Conservation (phyloP, 2,113 vertebrate species). For the Oreochromis spilurus region DNA sequence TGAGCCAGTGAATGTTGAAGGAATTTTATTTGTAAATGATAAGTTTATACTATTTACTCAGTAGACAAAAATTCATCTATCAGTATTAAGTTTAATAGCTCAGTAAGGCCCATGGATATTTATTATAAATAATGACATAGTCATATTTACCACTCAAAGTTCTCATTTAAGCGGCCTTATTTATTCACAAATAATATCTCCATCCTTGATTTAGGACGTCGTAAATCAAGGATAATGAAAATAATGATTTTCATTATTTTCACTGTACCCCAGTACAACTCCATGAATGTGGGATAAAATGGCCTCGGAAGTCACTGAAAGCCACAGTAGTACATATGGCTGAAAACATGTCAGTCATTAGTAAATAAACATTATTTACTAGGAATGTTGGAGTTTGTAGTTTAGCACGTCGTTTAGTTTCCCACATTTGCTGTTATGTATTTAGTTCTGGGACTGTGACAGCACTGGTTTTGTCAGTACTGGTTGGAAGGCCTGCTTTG, state of each 20-base stretch:
- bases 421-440: neutral
- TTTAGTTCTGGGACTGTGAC: neutral
- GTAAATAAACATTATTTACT: rapidly evolving
- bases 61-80: neutral
- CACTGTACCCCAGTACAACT: neutral
- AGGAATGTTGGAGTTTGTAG: neutral
- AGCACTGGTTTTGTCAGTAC: neutral
- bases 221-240: too few relatives aligned
- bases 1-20: too few relatives aligned
- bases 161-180: neutral
- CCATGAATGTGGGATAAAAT: neutral
- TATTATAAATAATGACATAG: neutral
- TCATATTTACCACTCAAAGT: rapidly evolving
- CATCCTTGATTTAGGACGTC: neutral
- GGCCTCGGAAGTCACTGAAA: neutral
- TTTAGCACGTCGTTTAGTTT: neutral
- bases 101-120: neutral
- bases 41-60: neutral
- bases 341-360: neutral
- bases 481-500: neutral
- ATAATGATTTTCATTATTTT: neutral
- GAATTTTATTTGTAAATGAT: neutral
- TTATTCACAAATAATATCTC: neutral
- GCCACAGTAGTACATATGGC: neutral
- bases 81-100: neutral